Conservation (phyloP, 2,888 invertebrate species). For the Sepioteuthis lessoniana region DNA sequence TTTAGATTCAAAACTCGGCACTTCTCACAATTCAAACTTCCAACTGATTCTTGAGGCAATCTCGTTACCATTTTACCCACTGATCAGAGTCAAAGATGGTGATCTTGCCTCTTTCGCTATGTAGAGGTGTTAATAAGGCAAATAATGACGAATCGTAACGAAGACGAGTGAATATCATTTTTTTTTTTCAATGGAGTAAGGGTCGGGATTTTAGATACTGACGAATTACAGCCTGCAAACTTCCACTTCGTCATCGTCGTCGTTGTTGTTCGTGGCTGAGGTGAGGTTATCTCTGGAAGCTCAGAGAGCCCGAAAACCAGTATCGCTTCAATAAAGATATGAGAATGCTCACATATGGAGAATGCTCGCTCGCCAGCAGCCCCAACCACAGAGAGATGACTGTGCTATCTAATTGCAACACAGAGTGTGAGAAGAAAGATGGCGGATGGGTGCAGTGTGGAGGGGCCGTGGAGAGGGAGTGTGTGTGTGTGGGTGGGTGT, state of each 20-base stretch:
- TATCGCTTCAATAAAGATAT: neutral
- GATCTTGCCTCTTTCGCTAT: neutral
- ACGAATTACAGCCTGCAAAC: neutral
- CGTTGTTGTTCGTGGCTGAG: neutral
- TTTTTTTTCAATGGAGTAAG: neutral
- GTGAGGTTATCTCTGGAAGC: neutral
- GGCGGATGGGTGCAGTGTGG: neutral
- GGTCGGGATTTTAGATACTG: neutral
- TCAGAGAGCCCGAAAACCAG: neutral
- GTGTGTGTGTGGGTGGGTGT: no score
- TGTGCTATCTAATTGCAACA: neutral
- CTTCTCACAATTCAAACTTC: no score
- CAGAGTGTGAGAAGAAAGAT: neutral
- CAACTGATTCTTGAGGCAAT: no score
- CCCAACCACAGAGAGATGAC: neutral
- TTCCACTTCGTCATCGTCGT: neutral
- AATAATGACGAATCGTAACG: neutral
- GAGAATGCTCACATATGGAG: slow-evolving; percentile 2
- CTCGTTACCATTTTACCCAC: no score
- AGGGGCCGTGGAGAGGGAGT: no score
- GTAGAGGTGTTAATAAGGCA: neutral
- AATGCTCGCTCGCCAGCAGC: neutral
- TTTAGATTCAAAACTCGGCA: no score
- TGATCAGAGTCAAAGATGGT: neutral
- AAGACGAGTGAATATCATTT: neutral